phyloP scores from a whole-genome alignment of 2,797 vertebrate genomes.

The Dryobates pubescens region DNA sequence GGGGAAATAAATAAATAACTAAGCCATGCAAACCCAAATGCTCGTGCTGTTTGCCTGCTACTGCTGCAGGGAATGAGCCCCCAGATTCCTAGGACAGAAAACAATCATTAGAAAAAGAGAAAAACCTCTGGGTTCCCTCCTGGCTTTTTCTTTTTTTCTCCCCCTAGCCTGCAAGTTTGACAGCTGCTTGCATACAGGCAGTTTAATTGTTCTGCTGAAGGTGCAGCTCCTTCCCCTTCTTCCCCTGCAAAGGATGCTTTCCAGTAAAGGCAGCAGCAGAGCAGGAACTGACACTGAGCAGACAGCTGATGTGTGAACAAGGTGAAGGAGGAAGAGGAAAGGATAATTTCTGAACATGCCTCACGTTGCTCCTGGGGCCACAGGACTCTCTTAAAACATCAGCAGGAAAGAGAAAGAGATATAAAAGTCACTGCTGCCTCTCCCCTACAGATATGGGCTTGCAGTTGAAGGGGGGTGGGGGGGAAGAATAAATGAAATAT shows the following conservation, averaged over 20 bases:
- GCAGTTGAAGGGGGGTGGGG: background rate
- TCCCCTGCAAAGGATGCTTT: slow-evolving; percentile 28
- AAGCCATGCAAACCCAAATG: background rate
- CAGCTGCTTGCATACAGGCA: background rate
- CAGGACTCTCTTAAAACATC: slow-evolving; percentile 2
- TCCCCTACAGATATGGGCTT: background rate
- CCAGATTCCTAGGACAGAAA: background rate
- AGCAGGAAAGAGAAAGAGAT: background rate
- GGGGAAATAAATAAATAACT: background rate
- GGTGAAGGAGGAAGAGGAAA: slow-evolving; percentile 51
- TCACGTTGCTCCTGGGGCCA: background rate
- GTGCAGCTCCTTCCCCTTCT: background rate
- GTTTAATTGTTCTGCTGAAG: slow-evolving; percentile 38
- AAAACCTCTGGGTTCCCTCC: background rate
- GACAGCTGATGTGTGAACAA: slow-evolving; percentile 56
- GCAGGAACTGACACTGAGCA: slow-evolving; percentile 20
- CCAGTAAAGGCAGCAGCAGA: slow-evolving; percentile 29
- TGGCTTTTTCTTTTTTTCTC: background rate
- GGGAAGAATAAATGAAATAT: background rate
- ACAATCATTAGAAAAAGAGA: background rate
- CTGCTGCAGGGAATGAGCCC: background rate
- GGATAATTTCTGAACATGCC: background rate
- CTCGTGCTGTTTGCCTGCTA: background rate
- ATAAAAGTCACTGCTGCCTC: background rate
- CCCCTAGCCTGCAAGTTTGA: background rate